These are phyloP conservation scores for Scaptomyza parva DNA, from an alignment of 2,888 invertebrate genomes.

Conservation along the genomic window DNA sequence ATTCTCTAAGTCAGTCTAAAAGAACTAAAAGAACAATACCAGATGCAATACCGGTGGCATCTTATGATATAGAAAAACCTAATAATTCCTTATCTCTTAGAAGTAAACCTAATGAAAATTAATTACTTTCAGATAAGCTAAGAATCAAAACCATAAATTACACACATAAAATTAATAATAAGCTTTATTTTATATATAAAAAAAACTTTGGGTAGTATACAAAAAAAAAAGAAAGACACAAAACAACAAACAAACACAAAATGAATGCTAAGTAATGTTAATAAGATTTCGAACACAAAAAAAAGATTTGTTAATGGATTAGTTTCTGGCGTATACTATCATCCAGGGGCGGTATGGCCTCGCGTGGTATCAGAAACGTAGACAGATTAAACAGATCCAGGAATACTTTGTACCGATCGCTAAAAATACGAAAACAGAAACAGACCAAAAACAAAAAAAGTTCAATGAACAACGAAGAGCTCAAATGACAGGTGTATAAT, in stretches of 20 bases:
- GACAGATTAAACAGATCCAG: constrained; percentile 98
- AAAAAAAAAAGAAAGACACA: neutral
- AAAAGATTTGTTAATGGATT: constrained; percentile 53
- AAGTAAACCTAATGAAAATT: too few species aligned
- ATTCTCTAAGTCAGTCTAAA: too few species aligned
- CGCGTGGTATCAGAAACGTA: constrained; percentile 96
- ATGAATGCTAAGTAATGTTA: neutral
- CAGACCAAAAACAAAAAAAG: constrained; percentile 25
- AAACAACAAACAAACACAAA: neutral
- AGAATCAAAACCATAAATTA: constrained; percentile 12
- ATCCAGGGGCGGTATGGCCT: constrained; percentile 94
- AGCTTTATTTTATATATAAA: neutral
- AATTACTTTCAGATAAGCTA: neutral
- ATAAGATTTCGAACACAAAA: neutral
- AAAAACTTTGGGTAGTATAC: too few species aligned
- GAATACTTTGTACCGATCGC: constrained; percentile 99
- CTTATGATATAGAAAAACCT: neutral
- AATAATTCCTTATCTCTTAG: neutral
- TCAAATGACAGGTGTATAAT: neutral
- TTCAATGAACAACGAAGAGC: constrained; percentile 3
- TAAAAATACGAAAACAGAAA: constrained; percentile 85
- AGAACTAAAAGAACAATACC: too few species aligned
- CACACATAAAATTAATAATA: neutral
- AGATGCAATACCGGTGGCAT: too few species aligned
- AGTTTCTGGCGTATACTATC: constrained; percentile 88